phyloP scores from a whole-genome alignment of 92 coral and sea anemone species.

The Palythoa heliodiscus region DNA sequence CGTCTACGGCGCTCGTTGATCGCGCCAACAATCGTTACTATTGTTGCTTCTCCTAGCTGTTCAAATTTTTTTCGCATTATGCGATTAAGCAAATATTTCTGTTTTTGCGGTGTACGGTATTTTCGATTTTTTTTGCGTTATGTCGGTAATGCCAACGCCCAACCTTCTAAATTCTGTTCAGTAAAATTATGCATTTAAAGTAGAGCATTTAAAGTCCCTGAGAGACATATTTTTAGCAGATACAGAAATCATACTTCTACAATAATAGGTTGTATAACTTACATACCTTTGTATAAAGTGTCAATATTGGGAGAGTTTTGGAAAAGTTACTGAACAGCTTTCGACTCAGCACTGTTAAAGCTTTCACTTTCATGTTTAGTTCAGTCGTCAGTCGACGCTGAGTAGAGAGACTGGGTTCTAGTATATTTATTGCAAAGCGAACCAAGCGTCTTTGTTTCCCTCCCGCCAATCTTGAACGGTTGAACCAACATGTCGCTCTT shows the following conservation, averaged over 20 bases:
- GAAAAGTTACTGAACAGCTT: constrained; percentile 1
- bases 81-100: no score
- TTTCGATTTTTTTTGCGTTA: neutral
- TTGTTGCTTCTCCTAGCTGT: no score
- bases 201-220: neutral
- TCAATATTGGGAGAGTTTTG: constrained; percentile 24
- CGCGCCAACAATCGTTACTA: no score
- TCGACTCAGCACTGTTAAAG: neutral
- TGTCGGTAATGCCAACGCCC: neutral
- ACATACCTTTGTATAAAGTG: constrained; percentile 37
- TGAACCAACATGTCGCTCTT: constrained; percentile 18
- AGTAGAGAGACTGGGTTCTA: constrained; percentile 44
- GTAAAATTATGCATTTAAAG: no score
- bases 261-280: neutral
- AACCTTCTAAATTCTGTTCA: neutral
- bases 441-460: neutral
- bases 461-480: constrained; percentile 6
- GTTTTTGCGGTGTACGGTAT: neutral
- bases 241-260: neutral
- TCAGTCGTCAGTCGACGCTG: neutral
- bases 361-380: neutral
- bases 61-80: no score
- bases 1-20: no score
- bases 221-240: neutral
- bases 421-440: neutral